A percentile compares a stretch with the other conserved stretches of the same genome.
Evolutionary conservation across 2,113 vertebrate genomes (phyloP).

Genomic region (Phylloscopus whistleri): DNA sequence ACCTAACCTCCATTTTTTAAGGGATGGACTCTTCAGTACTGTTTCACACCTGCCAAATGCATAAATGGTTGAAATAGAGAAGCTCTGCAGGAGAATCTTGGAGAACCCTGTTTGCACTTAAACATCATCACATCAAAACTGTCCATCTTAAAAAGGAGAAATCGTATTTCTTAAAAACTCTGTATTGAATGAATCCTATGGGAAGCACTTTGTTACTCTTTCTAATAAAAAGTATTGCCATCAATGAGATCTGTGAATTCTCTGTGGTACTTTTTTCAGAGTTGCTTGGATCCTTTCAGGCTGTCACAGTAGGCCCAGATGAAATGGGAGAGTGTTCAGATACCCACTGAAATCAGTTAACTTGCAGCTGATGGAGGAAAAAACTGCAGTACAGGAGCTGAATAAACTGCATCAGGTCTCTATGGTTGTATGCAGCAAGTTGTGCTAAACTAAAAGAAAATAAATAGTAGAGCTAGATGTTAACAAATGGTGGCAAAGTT

Average conservation of each 20-base stretch:
- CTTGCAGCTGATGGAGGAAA: neutral
- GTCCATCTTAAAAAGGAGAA: neutral
- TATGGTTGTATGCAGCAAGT: neutral
- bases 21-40: neutral
- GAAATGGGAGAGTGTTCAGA: neutral
- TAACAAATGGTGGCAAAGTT: neutral
- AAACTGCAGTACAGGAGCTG: neutral
- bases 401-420: neutral
- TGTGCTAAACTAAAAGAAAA: neutral
- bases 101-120: constrained; percentile 4
- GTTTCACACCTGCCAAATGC: neutral
- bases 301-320: neutral
- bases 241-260: neutral
- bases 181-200: neutral
- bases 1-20: neutral
- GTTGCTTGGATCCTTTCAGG: neutral
- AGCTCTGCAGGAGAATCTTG: neutral
- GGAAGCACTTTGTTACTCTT: constrained; percentile 63
- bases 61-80: neutral
- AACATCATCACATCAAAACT: neutral
- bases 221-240: constrained; percentile 62
- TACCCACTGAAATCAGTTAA: neutral
- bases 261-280: neutral
- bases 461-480: neutral
- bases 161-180: neutral